phyloP scores from a whole-genome alignment of 2,113 vertebrate species.

The Saguinus midas region DNA sequence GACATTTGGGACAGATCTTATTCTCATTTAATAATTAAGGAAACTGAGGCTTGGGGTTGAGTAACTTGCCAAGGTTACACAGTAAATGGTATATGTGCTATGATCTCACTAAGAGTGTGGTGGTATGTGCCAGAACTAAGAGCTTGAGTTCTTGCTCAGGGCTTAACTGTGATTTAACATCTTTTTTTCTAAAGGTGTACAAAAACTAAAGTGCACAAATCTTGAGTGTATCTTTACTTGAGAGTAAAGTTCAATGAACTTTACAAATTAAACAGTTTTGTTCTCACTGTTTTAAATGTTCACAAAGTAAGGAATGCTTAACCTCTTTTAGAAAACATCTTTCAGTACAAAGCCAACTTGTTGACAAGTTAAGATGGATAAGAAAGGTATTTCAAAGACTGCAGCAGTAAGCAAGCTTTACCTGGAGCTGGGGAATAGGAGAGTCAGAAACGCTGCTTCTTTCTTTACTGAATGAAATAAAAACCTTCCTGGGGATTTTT shows the following conservation, averaged over 20 bases:
- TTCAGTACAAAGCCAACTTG: background rate
- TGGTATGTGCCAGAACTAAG: background rate
- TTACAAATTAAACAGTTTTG: slow-evolving; percentile 21
- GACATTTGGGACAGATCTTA: background rate
- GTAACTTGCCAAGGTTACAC: background rate
- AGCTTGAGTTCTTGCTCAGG: background rate
- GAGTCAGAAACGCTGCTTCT: background rate
- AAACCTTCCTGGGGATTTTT: background rate
- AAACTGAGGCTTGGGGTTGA: background rate
- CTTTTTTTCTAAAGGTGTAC: background rate
- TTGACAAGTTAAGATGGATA: slow-evolving; percentile 40
- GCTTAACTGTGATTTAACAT: background rate
- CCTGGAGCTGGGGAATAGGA: background rate
- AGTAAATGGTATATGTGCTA: background rate
- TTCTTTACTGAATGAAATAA: slow-evolving; percentile 11
- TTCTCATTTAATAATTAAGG: slow-evolving; percentile 8
- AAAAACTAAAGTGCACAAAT: slow-evolving; percentile 15
- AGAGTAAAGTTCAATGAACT: slow-evolving; percentile 10
- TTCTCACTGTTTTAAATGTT: slow-evolving; percentile 7
- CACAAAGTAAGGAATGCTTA: slow-evolving; percentile 23
- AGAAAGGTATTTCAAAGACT: background rate
- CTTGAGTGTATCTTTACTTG: background rate
- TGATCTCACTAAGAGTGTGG: background rate
- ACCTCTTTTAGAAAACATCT: slow-evolving; percentile 16
- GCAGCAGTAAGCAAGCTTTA: background rate